These are phyloP conservation scores for Loriculus beryllinus DNA, from an alignment of 2,797 vertebrate genomes.

Conservation along the genomic window DNA sequence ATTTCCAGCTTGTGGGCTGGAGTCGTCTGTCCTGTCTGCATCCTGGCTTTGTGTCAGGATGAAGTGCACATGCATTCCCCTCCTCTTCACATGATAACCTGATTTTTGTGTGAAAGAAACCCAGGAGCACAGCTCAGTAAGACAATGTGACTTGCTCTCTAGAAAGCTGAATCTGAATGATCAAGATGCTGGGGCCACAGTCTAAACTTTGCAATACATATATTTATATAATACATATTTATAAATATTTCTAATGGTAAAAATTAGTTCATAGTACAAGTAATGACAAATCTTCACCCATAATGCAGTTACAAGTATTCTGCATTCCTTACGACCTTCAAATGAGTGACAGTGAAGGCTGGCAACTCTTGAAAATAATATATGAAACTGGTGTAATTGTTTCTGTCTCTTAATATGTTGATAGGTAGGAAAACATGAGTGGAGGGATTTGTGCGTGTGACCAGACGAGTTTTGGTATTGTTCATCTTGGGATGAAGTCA, in stretches of 20 bases:
- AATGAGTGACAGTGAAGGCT: not conserved
- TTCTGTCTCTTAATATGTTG: not conserved
- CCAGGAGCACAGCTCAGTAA: not conserved
- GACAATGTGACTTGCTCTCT: not conserved
- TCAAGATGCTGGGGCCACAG: not conserved
- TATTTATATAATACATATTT: not conserved
- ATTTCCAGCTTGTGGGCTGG: not conserved
- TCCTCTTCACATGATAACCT: not conserved
- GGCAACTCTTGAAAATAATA: not conserved
- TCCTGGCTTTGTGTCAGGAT: not conserved
- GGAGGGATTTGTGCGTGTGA: not conserved
- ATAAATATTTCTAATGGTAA: not conserved
- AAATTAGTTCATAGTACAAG: not conserved
- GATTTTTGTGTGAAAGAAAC: not conserved
- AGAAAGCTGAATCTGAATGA: not conserved
- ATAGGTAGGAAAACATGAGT: not conserved
- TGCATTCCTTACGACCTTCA: not conserved
- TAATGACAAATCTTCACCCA: not conserved
- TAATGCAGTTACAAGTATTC: not conserved
- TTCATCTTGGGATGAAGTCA: slow-evolving; percentile 2
- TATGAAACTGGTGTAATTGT: not conserved
- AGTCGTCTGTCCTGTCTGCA: not conserved
- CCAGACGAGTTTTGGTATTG: slow-evolving; percentile 40
- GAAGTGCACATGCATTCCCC: not conserved
- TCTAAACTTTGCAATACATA: not conserved